Percentiles rank a stretch among this genome's conserved stretches.
phyloP scores from a whole-genome alignment of 2,113 vertebrate genomes.

The Pygathrix nemaeus region DNA sequence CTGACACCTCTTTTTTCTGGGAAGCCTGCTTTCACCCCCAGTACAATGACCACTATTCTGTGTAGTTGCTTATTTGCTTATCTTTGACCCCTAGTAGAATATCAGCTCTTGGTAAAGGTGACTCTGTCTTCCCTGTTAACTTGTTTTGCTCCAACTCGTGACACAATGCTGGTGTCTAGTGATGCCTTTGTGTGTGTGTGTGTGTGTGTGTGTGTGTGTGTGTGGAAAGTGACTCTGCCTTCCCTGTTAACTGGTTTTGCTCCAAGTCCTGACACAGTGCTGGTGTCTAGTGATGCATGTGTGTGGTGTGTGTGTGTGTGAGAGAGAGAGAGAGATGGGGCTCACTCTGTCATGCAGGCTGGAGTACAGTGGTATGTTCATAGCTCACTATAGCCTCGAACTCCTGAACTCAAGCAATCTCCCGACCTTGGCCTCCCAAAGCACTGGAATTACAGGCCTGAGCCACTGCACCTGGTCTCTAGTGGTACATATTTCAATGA shows the following conservation, averaged over 20 bases:
- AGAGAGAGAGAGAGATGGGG: too few species aligned
- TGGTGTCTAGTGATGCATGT: not conserved
- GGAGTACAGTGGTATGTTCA: too few species aligned
- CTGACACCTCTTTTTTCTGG: not conserved
- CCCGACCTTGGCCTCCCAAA: too few species aligned
- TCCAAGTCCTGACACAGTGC: not conserved
- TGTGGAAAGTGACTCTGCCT: not conserved
- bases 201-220: too few species aligned
- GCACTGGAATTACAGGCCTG: too few species aligned
- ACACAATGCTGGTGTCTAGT: not conserved
- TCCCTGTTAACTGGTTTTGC: not conserved
- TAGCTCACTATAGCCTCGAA: too few species aligned
- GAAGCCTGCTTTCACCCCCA: not conserved
- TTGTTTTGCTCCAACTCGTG: not conserved
- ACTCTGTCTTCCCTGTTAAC: not conserved
- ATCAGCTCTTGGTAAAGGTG: not conserved
- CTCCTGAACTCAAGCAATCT: too few species aligned
- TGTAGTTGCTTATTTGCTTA: not conserved
- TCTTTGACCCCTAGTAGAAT: not conserved
- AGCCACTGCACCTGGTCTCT: too few species aligned
- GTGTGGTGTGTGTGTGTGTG: too few species aligned
- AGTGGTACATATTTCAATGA: not conserved
- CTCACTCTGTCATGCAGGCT: too few species aligned
- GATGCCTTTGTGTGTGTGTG: too few species aligned
- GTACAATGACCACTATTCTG: not conserved